phyloP scores from a whole-genome alignment of 1,140 invertebrate genomes.

The Armadillidium nasatum region DNA sequence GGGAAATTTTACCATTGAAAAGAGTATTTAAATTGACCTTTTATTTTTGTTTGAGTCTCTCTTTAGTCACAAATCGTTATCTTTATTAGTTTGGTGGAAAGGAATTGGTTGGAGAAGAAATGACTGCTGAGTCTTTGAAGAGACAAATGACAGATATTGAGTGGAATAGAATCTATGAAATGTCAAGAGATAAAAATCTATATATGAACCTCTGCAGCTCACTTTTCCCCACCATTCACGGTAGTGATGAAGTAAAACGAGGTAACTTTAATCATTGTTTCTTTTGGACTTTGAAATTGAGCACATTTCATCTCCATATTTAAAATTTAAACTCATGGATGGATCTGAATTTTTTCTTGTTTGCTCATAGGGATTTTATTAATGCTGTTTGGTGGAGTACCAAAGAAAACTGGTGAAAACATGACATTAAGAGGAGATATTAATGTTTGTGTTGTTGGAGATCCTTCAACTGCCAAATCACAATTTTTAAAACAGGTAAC shows the following conservation, averaged over 20 bases:
- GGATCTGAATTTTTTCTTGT: not conserved
- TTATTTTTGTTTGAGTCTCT: too few relatives aligned
- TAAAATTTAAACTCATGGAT: too few relatives aligned
- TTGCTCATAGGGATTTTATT: conserved; percentile 65
- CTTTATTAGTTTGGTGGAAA: conserved; percentile 53
- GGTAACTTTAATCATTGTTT: conserved; percentile 51
- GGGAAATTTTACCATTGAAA: too few relatives aligned
- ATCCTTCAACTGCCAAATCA: conserved; percentile 97
- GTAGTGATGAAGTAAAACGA: conserved; percentile 95
- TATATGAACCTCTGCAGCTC: conserved; percentile 87
- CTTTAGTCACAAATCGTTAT: too few relatives aligned
- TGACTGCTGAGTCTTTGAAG: conserved; percentile 85
- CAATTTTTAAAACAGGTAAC: conserved; percentile 85
- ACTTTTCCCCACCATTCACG: conserved; percentile 95
- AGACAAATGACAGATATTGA: conserved; percentile 91
- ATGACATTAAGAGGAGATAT: conserved; percentile 86
- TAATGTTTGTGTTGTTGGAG: conserved; percentile 96
- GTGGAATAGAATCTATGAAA: conserved; percentile 94
- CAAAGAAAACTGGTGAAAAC: conserved; percentile 88
- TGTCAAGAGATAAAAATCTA: conserved; percentile 89
- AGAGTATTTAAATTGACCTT: too few relatives aligned
- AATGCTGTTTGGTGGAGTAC: conserved; percentile 96
- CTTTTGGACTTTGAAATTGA: too few relatives aligned
- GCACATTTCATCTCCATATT: too few relatives aligned
- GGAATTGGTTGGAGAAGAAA: conserved; percentile 60